Evolutionary conservation across 2,888 invertebrate species (phyloP).

Genomic region (Blastobasis adustella): DNA sequence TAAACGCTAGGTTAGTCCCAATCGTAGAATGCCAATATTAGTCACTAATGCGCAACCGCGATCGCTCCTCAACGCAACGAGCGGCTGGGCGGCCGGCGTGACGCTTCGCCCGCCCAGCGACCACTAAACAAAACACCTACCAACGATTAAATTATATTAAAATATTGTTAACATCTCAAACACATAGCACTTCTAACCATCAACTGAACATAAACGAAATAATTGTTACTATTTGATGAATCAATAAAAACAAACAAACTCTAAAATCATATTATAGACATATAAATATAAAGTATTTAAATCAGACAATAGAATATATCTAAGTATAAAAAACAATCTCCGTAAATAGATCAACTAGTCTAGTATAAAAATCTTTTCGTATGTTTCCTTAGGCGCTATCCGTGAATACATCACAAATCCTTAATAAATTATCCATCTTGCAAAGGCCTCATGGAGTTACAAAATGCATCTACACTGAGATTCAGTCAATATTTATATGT

Average conservation of each 20-base stretch:
- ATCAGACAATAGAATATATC: slow-evolving; percentile 75
- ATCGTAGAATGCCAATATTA: slow-evolving; percentile 76
- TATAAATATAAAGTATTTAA: slow-evolving; percentile 74
- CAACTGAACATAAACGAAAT: slow-evolving; percentile 54
- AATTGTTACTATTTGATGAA: slow-evolving; percentile 55
- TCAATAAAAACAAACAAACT: slow-evolving; percentile 75
- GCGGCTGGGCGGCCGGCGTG: slow-evolving; percentile 18
- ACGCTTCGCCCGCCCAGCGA: slow-evolving; percentile 25
- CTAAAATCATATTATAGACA: slow-evolving; percentile 69
- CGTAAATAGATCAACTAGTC: slow-evolving; percentile 75
- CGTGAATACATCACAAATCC: slow-evolving; percentile 75
- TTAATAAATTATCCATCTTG: slow-evolving; percentile 73
- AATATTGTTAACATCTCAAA: slow-evolving; percentile 56
- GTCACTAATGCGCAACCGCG: slow-evolving; percentile 71
- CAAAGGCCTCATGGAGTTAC: slow-evolving; percentile 75
- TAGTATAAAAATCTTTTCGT: slow-evolving; percentile 76
- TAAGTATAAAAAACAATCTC: slow-evolving; percentile 77
- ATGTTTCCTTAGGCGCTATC: slow-evolving; percentile 76
- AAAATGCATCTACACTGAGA: slow-evolving; percentile 76
- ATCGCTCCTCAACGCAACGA: slow-evolving; percentile 66
- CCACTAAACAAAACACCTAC: slow-evolving; percentile 55
- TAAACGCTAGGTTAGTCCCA: slow-evolving; percentile 76
- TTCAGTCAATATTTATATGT: slow-evolving; percentile 76
- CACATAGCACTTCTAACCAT: slow-evolving; percentile 32
- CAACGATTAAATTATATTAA: slow-evolving; percentile 56